Base-by-base conservation (phyloP, 23 tunicate species). In the Oikopleura dioica region DNA sequence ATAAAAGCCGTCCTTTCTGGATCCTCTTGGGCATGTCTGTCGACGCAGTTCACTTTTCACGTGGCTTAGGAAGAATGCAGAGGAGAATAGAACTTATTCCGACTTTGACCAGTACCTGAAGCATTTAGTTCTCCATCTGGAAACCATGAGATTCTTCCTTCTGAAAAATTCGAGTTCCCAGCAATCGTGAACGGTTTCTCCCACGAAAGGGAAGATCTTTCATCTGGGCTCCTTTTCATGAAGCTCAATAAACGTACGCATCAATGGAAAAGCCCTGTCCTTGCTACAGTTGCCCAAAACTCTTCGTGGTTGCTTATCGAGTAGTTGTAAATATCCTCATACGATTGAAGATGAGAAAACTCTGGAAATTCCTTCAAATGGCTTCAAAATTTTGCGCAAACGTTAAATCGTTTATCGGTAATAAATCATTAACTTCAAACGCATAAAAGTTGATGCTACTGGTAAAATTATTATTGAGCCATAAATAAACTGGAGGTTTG, bases 251-350 rank as follows among this genome's bases (percentile, higher is more conserved):
- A n/a, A n/a, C n/a, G n/a, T n/a, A n/a, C n/a, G n/a, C n/a, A n/a
- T n/a, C n/a, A n/a, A n/a, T n/a, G n/a, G n/a, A n/a, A n/a, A n/a
- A n/a, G n/a, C n/a, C n/a, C n/a, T n/a, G n/a, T n/a, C 35, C 67
- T 75, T 4, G 94, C 98, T n/a, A 86, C 69, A 32, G 81, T 81
- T 21, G 82, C 82, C 98, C 98, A 92, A 82, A 92, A 92, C 5
- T 50, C 50, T 55, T 92, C 82, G 1, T 92, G 78, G 36, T 92
- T 68, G 0, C 38, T 55, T 2, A 92, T 78, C 1, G 95, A 87
- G 50, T 77, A 85, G 50, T 81, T 80, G 76, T 92, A 79, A 67
- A 92, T 50, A 50, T 92, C 94, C 26, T 63, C 72, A 63, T 12
- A 63, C 2, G 33, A 12, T 28, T 4, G 4, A 24, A 63, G 26